Conservation (phyloP, 1,140 invertebrate species). For the Microvelia longipes region DNA sequence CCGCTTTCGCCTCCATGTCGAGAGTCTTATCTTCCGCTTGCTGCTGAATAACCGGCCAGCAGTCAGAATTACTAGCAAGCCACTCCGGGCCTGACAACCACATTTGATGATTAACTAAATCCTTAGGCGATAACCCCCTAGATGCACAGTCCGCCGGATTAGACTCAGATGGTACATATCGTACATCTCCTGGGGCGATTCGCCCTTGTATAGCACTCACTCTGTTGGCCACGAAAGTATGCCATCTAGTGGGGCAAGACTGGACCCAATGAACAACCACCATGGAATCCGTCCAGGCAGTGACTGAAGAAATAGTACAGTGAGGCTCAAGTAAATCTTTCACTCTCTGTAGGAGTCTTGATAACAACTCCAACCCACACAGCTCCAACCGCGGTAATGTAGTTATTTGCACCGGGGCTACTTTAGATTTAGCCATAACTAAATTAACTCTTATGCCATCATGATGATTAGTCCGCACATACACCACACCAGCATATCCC, state of each 20-base stretch:
- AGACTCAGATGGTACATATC: neutral
- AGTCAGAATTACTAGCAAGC: neutral
- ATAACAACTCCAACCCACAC: neutral
- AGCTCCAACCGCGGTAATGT: neutral
- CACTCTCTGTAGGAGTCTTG: neutral
- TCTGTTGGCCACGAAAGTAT: neutral
- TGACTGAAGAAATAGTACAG: neutral
- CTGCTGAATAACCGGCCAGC: neutral
- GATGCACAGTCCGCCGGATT: neutral
- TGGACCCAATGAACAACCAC: neutral
- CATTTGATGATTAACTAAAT: neutral
- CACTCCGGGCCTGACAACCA: neutral
- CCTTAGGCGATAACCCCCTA: neutral
- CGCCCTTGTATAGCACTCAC: neutral
- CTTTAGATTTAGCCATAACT: neutral
- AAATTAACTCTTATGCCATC: neutral
- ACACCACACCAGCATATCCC: neutral
- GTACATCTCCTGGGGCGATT: neutral
- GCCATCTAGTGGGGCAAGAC: neutral
- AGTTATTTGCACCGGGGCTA: neutral
- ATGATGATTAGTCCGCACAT: neutral
- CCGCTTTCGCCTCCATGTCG: neutral
- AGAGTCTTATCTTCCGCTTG: neutral
- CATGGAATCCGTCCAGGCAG: neutral
- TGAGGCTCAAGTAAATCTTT: neutral